Evolutionary conservation across 2,888 invertebrate genomes (phyloP).

Genomic region (Disparrhopalites patrizii): DNA sequence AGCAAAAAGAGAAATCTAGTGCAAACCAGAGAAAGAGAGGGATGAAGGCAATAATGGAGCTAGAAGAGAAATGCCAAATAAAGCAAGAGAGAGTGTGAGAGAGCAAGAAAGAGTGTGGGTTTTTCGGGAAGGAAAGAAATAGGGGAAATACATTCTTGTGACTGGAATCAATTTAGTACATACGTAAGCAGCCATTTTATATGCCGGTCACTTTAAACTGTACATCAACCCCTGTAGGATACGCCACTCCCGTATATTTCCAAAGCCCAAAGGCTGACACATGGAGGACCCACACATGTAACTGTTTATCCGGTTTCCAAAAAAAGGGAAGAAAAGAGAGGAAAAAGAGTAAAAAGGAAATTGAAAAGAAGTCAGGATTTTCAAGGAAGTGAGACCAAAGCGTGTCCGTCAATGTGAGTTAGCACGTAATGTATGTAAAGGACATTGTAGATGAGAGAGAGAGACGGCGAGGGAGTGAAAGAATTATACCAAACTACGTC

Average conservation of each 20-base stretch:
- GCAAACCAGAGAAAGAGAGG: too few species aligned
- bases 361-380: slow-evolving; percentile 11
- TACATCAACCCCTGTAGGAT: neutral
- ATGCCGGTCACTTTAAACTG: slow-evolving; percentile 10
- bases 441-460: neutral
- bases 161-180: neutral
- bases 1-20: too few species aligned
- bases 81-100: slow-evolving; percentile 1
- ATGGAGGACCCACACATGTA: too few species aligned
- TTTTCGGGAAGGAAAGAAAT: neutral
- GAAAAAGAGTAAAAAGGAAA: slow-evolving; percentile 3
- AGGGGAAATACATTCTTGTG: slow-evolving; percentile 1
- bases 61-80: too few species aligned
- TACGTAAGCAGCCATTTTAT: slow-evolving; percentile 7
- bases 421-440: neutral
- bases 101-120: neutral
- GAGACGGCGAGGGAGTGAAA: neutral
- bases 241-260: neutral
- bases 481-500: too few species aligned
- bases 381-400: slow-evolving; percentile 5
- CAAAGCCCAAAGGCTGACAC: neutral
- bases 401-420: neutral
- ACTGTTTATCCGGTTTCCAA: too few species aligned
- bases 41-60: too few species aligned
- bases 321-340: neutral